Percentiles rank a stretch among this genome's conserved stretches.
These are phyloP conservation scores for Scomber japonicus DNA, from an alignment of 2,113 vertebrate genomes.

Conservation along the genomic window DNA sequence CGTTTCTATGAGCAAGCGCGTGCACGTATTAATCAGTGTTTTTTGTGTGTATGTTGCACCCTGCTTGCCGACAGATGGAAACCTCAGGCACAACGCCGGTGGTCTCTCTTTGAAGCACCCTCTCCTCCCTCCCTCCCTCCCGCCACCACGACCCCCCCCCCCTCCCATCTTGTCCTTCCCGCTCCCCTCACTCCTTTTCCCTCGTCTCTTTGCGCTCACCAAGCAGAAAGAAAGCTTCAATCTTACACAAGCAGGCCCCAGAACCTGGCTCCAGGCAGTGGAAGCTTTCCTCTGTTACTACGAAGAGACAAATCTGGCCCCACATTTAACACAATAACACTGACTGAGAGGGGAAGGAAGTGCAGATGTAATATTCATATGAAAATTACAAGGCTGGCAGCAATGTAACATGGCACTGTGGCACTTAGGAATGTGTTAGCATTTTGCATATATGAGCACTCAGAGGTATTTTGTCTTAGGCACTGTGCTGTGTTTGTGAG, in stretches of 20 bases:
- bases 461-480: constrained; percentile 55
- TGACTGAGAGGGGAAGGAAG: constrained; percentile 52
- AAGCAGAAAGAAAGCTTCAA: constrained; percentile 70
- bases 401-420: constrained; percentile 62
- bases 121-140: constrained; percentile 11
- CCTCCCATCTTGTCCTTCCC: constrained; percentile 13
- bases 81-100: constrained; percentile 74
- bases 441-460: constrained; percentile 68
- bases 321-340: constrained; percentile 73
- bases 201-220: constrained; percentile 47
- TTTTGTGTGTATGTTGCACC: constrained; percentile 55
- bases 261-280: constrained; percentile 74
- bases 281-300: constrained; percentile 66
- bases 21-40: constrained; percentile 58
- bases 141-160: neutral
- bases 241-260: constrained; percentile 64
- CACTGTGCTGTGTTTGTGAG: constrained; percentile 40
- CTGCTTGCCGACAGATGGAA: constrained; percentile 78
- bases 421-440: constrained; percentile 69
- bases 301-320: constrained; percentile 62
- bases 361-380: constrained; percentile 73
- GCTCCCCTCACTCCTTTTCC: neutral
- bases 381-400: constrained; percentile 73
- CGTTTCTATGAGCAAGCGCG: constrained; percentile 28
- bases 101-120: constrained; percentile 71